Base-by-base conservation (phyloP, 2,888 invertebrate genomes). In the Epistrophe grossulariae region DNA sequence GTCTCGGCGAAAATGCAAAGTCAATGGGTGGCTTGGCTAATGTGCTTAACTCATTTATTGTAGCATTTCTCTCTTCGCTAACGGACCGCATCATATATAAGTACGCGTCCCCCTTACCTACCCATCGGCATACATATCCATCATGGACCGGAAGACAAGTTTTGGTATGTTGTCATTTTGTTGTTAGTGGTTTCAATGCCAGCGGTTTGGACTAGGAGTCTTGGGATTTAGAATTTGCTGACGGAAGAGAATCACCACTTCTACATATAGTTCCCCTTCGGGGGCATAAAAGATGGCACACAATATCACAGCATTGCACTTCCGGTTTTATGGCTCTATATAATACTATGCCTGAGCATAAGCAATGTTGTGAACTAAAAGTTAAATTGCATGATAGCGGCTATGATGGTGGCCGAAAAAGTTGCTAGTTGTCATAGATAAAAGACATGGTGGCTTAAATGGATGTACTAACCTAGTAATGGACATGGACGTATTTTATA, bases 301-400 rank as follows among this genome's bases (percentile, higher is more conserved):
- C 83, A 83, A 87, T 87, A 83, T 87, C 87, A 79, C 82, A 87
- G 76, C 79, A 83, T 79, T 83, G 79, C 83, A 87, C 79, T 87
- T 83, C 87, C 87, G 87, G 79, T 87, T 87, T 87, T 83, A 87
- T 79, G 87, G 83, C 71, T n/a, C 4, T 6, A 31, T 31, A 52
- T 71, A 55, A n/a, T n/a, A n/a, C n/a, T n/a, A n/a, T 70, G 79
- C 55, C 72, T 40, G 76, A 17, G 79, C 87, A 83, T 87, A 87
- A 87, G 79, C 87, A 87, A 83, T 87, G 87, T 87, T 87, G 76
- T 83, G 72, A 87, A 83, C 83, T 76, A 87, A 87, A 87, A 87
- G 83, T 87, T 87, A 79, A 83, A 87, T 87, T 87, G 83, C 76
- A 87, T 76, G 78, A 87, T 70, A 74, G 85, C 62, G 64, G 59